These are phyloP conservation scores for Dolichotis patagonum DNA, from an alignment of 2,113 vertebrate genomes.

Conservation along the genomic window DNA sequence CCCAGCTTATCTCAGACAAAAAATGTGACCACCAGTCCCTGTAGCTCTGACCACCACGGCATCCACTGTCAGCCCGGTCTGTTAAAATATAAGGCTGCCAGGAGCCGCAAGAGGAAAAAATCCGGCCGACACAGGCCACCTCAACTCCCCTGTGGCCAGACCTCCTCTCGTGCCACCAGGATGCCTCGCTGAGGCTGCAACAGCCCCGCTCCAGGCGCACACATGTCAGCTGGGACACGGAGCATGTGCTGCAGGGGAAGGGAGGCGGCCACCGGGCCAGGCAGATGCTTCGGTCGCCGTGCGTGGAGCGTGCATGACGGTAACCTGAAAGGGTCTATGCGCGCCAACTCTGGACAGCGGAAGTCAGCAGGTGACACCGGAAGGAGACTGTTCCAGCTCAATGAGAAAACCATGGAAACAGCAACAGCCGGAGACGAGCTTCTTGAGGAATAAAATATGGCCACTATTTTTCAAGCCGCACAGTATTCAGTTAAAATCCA, in stretches of 20 bases:
- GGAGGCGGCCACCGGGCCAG: not conserved
- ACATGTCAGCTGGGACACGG: not conserved
- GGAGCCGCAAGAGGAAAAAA: not conserved
- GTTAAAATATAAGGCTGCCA: not conserved
- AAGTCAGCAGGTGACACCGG: not conserved
- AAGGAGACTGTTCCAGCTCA: not conserved
- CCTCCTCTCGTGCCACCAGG: not conserved
- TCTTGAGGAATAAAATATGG: not conserved
- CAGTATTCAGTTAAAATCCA: not conserved
- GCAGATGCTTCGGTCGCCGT: not conserved
- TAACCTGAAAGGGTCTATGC: not conserved
- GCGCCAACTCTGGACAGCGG: not conserved
- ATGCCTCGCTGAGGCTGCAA: not conserved
- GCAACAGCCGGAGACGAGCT: not conserved
- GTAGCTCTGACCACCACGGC: not conserved
- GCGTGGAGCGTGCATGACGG: not conserved
- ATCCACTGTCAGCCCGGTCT: not conserved
- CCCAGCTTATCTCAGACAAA: constrained; percentile 20
- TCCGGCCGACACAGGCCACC: not conserved
- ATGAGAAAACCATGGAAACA: constrained; percentile 1
- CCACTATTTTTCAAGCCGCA: not conserved
- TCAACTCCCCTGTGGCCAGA: not conserved
- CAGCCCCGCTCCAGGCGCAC: not conserved
- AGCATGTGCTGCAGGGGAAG: not conserved
- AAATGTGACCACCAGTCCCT: not conserved